A percentile compares a stretch with the other conserved stretches of the same genome.
These are phyloP conservation scores for Parazoanthus atlanticus DNA, from an alignment of 92 coral and sea anemone species.

Conservation along the genomic window DNA sequence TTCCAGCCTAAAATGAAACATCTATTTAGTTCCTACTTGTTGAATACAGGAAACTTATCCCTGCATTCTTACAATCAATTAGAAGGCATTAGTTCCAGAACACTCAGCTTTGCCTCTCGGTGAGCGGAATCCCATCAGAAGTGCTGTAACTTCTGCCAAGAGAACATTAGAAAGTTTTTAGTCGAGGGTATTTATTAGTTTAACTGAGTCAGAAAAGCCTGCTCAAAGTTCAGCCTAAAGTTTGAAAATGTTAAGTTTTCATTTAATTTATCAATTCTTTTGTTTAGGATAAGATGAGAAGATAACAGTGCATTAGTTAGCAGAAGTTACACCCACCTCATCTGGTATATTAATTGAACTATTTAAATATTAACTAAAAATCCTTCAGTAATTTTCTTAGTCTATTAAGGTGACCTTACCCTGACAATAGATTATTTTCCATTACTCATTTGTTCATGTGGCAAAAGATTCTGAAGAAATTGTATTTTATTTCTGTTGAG, in stretches of 20 bases:
- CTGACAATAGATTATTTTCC: background rate
- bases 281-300: background rate
- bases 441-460: background rate
- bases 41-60: slow-evolving; percentile 1
- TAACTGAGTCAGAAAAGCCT: background rate
- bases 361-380: too few relatives aligned
- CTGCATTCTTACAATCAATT: slow-evolving; percentile 20
- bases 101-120: slow-evolving; percentile 38
- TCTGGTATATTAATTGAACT: background rate
- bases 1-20: background rate
- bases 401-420: background rate
- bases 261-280: background rate
- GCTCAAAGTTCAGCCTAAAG: background rate
- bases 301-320: background rate
- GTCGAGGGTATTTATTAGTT: slow-evolving; percentile 7
- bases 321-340: background rate
- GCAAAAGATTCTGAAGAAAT: background rate
- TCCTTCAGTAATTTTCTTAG: too few relatives aligned
- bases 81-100: slow-evolving; percentile 33
- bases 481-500: background rate
- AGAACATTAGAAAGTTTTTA: slow-evolving; percentile 42
- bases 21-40: background rate
- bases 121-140: slow-evolving; percentile 48
- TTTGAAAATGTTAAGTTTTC: background rate
- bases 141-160: slow-evolving; percentile 52